Percentiles rank a stretch among this genome's conserved stretches.
Evolutionary conservation across 2,113 vertebrate genomes (phyloP).

Genomic region (Corythaixoides concolor): DNA sequence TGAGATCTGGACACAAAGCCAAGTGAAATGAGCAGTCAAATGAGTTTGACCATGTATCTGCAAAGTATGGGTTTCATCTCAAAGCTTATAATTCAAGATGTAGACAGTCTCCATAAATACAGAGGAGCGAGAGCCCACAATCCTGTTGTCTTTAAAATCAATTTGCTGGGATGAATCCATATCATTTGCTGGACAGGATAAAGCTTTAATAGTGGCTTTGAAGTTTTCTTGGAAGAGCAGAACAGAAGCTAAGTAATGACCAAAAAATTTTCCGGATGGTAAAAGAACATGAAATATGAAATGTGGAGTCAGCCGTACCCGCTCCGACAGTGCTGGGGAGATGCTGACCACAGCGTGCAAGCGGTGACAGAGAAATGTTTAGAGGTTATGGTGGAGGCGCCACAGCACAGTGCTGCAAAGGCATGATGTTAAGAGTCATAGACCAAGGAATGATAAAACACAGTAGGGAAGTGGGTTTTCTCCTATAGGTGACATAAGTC

Average conservation of each 20-base stretch:
- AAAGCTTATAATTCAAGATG: background rate
- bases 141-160: background rate
- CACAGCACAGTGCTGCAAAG: background rate
- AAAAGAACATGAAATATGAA: background rate
- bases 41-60: background rate
- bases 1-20: background rate
- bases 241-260: background rate
- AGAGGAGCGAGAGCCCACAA: background rate
- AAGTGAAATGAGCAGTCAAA: background rate
- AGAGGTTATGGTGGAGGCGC: no score
- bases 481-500: background rate
- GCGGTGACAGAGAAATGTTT: background rate
- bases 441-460: background rate
- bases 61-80: background rate
- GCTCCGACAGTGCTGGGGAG: background rate
- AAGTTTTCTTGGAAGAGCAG: background rate
- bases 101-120: background rate
- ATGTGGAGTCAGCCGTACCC: background rate
- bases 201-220: background rate
- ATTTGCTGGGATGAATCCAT: background rate
- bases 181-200: background rate
- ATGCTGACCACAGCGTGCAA: rapidly evolving
- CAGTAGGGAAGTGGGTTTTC: background rate
- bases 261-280: background rate
- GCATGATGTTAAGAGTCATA: background rate